Base-by-base conservation (phyloP, 1,140 invertebrate species). In the Drosophila sucinea region DNA sequence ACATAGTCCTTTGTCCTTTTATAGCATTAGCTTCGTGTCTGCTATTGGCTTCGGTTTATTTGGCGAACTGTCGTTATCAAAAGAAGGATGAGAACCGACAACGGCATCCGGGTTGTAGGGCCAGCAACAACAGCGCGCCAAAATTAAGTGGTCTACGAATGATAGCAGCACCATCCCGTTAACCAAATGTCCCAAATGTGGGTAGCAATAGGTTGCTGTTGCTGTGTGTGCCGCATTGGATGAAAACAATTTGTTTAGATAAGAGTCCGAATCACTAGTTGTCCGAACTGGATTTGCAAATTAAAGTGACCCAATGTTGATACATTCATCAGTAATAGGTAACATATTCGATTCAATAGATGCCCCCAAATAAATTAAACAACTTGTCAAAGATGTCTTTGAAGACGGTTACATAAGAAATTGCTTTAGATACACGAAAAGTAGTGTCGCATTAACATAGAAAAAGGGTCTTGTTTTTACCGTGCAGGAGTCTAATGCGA, bases 81-180 rank as follows among this genome's bases (percentile, higher is more conserved):
- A 17, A 11, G 27, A 23, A 25, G 40, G 40, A 29, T 30, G 29
- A 7, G 35, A 51, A 30, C 55, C 47, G 51, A 70, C 32, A 51
- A 57, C n/a, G 63, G 66, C 51, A 63, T 69, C 32, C 40, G 60
- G 44, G 29, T 29, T 47, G 65, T 29, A 6, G 7, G 17, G 47
- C 0, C 30, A 23, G 55, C 11, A 30, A 33, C n/a, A 33, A 35
- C 55, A 57, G 55, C 76, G 69, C 83, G 79, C 70, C 79, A 79
- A 81, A 79, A 79, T 76, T 67, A 87, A 85, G 77, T 70, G 82
- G 70, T 81, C 74, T 72, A 68, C 76, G 82, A 81, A 66, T 81
- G 81, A 73, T 69, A 70, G 65, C 35, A 67, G 54, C 60, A 57
- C 44, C 29, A 60, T 44, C 61, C 40, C 51, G 35, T 38, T 61